Evolutionary conservation across 2,888 invertebrate genomes (phyloP), one percentile per base, ranked within the genome.

Genomic region (Nomada ruficornis): DNA sequence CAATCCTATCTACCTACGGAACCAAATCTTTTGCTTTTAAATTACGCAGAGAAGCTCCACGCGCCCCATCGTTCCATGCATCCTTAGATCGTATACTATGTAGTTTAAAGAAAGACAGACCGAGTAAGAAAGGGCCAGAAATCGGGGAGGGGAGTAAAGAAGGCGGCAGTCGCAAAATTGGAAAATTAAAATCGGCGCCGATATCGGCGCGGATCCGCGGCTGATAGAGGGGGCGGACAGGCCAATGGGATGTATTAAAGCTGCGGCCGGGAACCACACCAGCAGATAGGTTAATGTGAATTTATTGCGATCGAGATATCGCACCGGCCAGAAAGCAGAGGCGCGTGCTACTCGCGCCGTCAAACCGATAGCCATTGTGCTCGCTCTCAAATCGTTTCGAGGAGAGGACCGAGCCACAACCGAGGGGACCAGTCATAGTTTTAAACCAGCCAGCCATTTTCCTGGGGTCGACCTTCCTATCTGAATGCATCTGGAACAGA

Each of bases 241-340:
- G 73, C 63, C 71, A 77, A 69, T 69, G 78, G 88, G 84, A 84
- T 86, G 85, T 89, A 88, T 89, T 87, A 89, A 88, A 88, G 84
- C 89, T 88, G 89, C 88, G 90, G 90, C 87, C 86, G 84, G 87
- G 82, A 80, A 80, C 84, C 84, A 89, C 77, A 84, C 79, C 89
- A 85, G 90, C 89, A 91, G 93, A 93, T 93, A 93, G 93, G 93
- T 93, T 93, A 93, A 93, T 93, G 93, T 93, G 93, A 92, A 93
- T 93, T 93, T 93, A 93, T 93, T 93, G 91, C 91, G 88, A 93
- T 93, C 93, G 90, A 89, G 93, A 93, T 93, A 88, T 81, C 86
- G 77, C 82, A 74, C 74, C 85, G 87, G 86, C 87, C 89, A 89
- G 91, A 89, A 91, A 91, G 89, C 89, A 86, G 88, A 91, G 92